phyloP scores from a whole-genome alignment of 2,888 invertebrate species.

The Chirona hameri region DNA sequence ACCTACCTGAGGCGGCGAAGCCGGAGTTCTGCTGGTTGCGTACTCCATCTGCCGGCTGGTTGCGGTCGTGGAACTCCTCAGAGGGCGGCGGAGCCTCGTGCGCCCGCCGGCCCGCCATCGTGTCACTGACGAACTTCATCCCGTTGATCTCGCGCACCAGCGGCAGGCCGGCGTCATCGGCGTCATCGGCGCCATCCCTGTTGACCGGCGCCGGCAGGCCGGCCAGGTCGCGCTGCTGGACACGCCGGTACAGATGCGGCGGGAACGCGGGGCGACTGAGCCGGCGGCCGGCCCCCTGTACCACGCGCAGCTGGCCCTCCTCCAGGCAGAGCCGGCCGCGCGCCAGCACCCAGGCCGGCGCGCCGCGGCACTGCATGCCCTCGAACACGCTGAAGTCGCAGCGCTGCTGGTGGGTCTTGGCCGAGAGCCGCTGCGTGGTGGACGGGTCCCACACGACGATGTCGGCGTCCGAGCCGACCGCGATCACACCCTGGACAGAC shows the following conservation, averaged over 20 bases:
- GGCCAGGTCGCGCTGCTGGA: conserved; percentile 3
- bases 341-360: conserved; percentile 80
- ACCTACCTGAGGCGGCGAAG: conserved; percentile 9
- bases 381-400: conserved; percentile 97
- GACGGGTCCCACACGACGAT: conserved; percentile 93
- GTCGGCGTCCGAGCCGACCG: conserved; percentile 91
- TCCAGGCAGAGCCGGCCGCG: conserved; percentile 88
- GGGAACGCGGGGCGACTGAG: conserved; percentile 71
- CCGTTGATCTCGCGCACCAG: not conserved
- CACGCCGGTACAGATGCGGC: conserved; percentile 61
- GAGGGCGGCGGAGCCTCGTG: not conserved
- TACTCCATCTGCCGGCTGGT: conserved; percentile 33
- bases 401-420: conserved; percentile 83
- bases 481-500: conserved; percentile 69
- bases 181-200: not conserved
- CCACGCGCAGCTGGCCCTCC: conserved; percentile 77
- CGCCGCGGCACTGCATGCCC: conserved; percentile 76
- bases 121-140: not conserved
- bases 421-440: conserved; percentile 78
- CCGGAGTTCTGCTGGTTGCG: conserved; percentile 32
- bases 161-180: not conserved
- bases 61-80: not conserved
- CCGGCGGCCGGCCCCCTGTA: conserved; percentile 84
- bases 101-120: not conserved
- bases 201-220: not conserved